Evolutionary conservation across 2,888 invertebrate species (phyloP), one percentile per base, ranked within the genome.

Genomic region (Ypsolopha scabrella): DNA sequence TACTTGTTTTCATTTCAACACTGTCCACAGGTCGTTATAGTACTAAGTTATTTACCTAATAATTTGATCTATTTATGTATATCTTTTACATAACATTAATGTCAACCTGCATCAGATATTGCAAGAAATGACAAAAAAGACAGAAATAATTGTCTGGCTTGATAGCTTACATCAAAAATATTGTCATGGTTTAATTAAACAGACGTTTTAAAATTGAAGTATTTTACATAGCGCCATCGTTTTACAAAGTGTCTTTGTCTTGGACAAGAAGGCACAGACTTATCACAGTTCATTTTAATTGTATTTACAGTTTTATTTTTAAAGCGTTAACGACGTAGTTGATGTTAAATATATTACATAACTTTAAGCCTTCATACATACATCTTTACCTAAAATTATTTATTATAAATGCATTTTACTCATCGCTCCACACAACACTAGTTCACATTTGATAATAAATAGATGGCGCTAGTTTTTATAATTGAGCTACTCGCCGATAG

Each of bases 251-350:
- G 45, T n/a, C 45, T 45, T 66, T 60, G 58, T 65, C 61, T 67
- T 70, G 67, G 54, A 54, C 50, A 68, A 72, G 72, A 81, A 83
- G 82, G 83, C 83, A 83, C 82, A 81, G 80, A 80, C 77, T 77
- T 83, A 83, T 83, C 83, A 83, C 83, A 83, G 83, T 72, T 48
- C 37, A 48, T 39, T 48, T 24, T n/a, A 48, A 47, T 37, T 47
- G 24, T 47, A 47, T 47, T 47, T 47, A 47, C 47, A 47, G 13
- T 47, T 47, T 36, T 24, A 24, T 24, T 24, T 24, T 3, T 6
- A 47, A 35, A 3, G 7, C 35, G 13, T 47, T 11, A 37, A 35
- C 47, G 13, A 43, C 47, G 24, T 24, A 24, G 24, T 24, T 37
- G 45, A 45, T 45, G 34, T 45, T 45, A 44, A 33, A 35, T 35